A percentile compares a stretch with the other conserved stretches of the same genome.
phyloP scores from a whole-genome alignment of 1,140 invertebrate species.

The Aphis gossypii region DNA sequence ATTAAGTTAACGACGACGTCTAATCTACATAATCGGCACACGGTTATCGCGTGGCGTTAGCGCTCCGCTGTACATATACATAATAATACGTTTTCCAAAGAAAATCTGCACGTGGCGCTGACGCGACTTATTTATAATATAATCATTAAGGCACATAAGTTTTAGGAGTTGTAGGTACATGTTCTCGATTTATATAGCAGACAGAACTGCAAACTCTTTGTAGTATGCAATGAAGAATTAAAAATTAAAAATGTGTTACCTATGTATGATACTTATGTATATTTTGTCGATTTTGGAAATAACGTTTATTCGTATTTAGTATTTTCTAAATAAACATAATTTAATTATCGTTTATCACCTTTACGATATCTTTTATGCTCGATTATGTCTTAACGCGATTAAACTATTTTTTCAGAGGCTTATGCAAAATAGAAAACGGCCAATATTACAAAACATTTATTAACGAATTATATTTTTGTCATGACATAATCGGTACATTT shows the following conservation, averaged over 20 bases:
- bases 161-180: neutral
- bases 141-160: neutral
- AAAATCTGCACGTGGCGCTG: neutral
- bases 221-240: neutral
- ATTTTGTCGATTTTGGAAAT: no score
- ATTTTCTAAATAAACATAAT: no score
- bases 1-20: constrained; percentile 24
- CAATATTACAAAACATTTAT: no score
- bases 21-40: constrained; percentile 36
- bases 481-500: no score
- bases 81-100: neutral
- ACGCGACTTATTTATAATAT: neutral
- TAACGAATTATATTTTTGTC: no score
- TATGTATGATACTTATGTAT: no score
- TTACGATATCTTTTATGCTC: no score
- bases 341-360: no score
- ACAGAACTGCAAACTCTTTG: neutral
- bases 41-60: neutral
- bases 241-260: neutral
- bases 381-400: no score
- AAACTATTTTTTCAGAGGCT: no score
- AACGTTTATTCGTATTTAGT: no score
- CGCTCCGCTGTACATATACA: neutral
- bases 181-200: neutral
- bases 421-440: no score